Evolutionary conservation across 2,113 vertebrate species (phyloP).

Genomic region (Tragelaphus strepsiceros): DNA sequence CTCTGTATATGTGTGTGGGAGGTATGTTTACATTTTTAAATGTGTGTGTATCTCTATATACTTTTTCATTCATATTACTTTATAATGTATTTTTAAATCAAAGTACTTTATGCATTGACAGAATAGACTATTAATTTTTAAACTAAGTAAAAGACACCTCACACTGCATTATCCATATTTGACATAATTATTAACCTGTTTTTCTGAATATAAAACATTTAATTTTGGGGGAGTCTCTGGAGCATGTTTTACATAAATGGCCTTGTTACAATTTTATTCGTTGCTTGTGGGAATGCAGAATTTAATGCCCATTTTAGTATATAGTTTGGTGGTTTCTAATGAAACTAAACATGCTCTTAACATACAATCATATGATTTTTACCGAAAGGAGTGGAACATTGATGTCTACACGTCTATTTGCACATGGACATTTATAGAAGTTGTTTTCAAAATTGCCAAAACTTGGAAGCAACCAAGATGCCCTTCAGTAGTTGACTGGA

Average conservation of each 20-base stretch:
- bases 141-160: background rate
- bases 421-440: background rate
- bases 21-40: background rate
- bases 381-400: background rate
- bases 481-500: background rate
- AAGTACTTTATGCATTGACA: background rate
- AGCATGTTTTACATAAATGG: background rate
- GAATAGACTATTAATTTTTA: background rate
- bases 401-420: background rate
- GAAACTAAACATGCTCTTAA: background rate
- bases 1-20: background rate
- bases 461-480: background rate
- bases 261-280: background rate
- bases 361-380: background rate
- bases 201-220: background rate
- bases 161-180: background rate
- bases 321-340: background rate
- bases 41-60: background rate
- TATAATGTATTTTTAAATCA: background rate
- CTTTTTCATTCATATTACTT: background rate
- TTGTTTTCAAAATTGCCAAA: background rate
- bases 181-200: background rate
- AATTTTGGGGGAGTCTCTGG: background rate
- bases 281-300: background rate
- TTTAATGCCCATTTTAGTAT: background rate